phyloP scores from a whole-genome alignment of 2,888 invertebrate species.

The Aphidius colemani region DNA sequence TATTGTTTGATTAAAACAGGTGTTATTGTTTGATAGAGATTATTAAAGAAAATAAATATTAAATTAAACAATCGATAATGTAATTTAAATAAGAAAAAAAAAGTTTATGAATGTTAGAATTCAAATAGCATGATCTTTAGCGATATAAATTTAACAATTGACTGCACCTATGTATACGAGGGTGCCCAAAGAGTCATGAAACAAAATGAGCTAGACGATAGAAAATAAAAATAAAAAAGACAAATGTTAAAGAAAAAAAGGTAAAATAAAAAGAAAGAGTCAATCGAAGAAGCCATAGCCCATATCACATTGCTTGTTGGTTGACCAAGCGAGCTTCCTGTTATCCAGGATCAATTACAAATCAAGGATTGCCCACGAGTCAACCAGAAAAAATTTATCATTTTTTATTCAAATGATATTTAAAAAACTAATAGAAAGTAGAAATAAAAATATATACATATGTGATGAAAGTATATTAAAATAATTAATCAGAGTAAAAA shows the following conservation, averaged over 20 bases:
- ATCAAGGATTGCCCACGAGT: conserved; percentile 33
- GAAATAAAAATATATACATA: too few relatives aligned
- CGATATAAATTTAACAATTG: too few relatives aligned
- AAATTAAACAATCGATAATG: too few relatives aligned
- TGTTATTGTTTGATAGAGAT: too few relatives aligned
- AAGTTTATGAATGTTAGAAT: too few relatives aligned
- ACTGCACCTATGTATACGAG: not conserved
- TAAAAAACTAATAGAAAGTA: not conserved
- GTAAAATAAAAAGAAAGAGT: not conserved
- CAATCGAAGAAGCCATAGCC: conserved; percentile 34
- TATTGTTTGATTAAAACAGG: too few relatives aligned
- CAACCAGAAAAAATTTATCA: not conserved
- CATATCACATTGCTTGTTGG: conserved; percentile 35
- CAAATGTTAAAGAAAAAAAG: conserved; percentile 18
- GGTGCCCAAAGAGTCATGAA: not conserved
- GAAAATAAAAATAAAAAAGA: conserved; percentile 11
- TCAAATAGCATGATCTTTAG: too few relatives aligned
- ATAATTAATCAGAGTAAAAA: too few relatives aligned
- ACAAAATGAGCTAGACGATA: conserved; percentile 8
- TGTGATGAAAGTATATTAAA: too few relatives aligned
- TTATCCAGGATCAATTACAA: conserved; percentile 31
- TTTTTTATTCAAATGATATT: too few relatives aligned
- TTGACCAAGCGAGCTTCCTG: conserved; percentile 38
- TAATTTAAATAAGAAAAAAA: too few relatives aligned
- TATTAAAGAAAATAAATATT: too few relatives aligned